Evolutionary conservation across 2,113 vertebrate genomes (phyloP).

Genomic region (Rhynchopsitta pachyrhyncha): DNA sequence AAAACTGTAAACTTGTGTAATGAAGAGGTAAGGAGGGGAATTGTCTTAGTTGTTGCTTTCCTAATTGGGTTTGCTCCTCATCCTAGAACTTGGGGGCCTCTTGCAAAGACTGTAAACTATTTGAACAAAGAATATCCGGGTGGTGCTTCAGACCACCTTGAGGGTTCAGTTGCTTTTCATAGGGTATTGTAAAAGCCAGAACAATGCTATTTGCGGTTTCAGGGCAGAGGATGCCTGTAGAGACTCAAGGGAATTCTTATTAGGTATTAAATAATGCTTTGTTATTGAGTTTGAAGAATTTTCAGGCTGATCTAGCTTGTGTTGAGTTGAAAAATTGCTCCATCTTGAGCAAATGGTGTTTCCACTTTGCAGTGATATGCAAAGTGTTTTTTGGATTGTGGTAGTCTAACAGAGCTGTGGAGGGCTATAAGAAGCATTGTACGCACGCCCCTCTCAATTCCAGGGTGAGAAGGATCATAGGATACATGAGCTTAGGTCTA

Average conservation of each 20-base stretch:
- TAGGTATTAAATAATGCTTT: background rate
- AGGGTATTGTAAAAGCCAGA: background rate
- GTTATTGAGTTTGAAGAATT: background rate
- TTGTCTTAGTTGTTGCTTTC: background rate
- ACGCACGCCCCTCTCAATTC: fast-evolving
- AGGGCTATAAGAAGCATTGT: background rate
- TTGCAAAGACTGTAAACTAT: background rate
- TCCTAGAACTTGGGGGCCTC: background rate
- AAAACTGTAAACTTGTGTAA: background rate
- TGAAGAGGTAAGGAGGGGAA: background rate
- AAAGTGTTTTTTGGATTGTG: background rate
- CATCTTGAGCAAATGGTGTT: background rate
- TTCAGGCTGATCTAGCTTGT: background rate
- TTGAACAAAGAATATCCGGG: background rate
- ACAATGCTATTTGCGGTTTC: background rate
- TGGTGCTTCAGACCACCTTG: background rate
- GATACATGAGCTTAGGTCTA: fast-evolving
- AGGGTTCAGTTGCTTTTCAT: background rate
- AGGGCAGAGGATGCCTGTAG: background rate
- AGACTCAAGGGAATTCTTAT: background rate
- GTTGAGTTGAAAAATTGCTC: background rate
- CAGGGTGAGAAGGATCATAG: background rate
- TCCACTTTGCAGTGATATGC: fast-evolving
- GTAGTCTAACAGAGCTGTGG: background rate
- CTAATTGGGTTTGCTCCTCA: background rate